A percentile compares a stretch with the other conserved stretches of the same genome.
phyloP scores from a whole-genome alignment of 2,797 vertebrate genomes.

The Xyrichtys novacula region DNA sequence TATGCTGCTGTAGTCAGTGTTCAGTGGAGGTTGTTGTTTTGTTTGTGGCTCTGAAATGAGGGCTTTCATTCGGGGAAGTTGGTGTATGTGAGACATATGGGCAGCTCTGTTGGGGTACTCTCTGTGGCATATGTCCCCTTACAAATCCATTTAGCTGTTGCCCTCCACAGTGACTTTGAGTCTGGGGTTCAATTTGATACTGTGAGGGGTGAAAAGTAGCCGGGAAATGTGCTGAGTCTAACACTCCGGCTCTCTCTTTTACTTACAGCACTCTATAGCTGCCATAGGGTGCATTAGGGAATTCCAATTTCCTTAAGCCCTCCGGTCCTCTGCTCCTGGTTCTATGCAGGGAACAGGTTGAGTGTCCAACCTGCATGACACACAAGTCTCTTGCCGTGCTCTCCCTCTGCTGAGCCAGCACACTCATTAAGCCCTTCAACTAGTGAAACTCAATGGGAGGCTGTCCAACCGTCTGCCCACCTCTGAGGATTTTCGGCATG shows the following conservation, averaged over 20 bases:
- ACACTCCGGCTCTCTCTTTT: slow-evolving; percentile 35
- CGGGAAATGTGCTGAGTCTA: slow-evolving; percentile 48
- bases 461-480: slow-evolving; percentile 61
- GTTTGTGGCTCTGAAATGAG: slow-evolving; percentile 33
- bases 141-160: slow-evolving; percentile 31
- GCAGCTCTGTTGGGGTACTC: slow-evolving; percentile 22
- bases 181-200: slow-evolving; percentile 25
- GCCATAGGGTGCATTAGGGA: slow-evolving; percentile 39
- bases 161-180: slow-evolving; percentile 26
- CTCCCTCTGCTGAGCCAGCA: slow-evolving; percentile 75
- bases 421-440: slow-evolving; percentile 72
- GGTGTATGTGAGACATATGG: slow-evolving; percentile 23
- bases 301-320: slow-evolving; percentile 51
- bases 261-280: slow-evolving; percentile 45
- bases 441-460: slow-evolving; percentile 69
- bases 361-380: slow-evolving; percentile 49
- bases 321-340: slow-evolving; percentile 46
- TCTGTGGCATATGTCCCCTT: slow-evolving; percentile 25
- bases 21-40: slow-evolving; percentile 22
- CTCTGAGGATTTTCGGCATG: slow-evolving; percentile 70
- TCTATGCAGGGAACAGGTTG: slow-evolving; percentile 38
- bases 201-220: slow-evolving; percentile 15
- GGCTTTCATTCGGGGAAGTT: slow-evolving; percentile 11
- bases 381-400: slow-evolving; percentile 51
- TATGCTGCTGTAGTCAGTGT: slow-evolving; percentile 26